Base-by-base conservation (phyloP, 2,113 vertebrate genomes). In the Nyctibius bracteatus region DNA sequence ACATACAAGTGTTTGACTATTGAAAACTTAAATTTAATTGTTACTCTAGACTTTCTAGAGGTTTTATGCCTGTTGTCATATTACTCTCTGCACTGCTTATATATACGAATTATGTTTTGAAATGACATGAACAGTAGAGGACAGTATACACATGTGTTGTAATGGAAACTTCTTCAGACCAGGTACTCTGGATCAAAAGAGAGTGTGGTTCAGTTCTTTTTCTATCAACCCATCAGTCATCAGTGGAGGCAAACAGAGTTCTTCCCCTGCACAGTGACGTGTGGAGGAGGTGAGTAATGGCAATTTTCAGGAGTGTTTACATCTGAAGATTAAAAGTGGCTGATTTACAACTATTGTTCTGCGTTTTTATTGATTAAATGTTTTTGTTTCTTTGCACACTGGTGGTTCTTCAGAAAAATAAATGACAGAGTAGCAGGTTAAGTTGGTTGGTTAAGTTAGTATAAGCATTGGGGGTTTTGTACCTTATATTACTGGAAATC, bases 121-220 rank as follows among this genome's bases (percentile, higher is more conserved):
- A 82, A 70, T 75, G 2, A 24, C 33, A n/a, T 47, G 35, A 75
- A 25, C 19, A 12, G 8, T 19, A 49, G 23, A 81, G 35, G 27
- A 15, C 6, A 16, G 14, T 39, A 47, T 86, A 58, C 46, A 66
- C 30, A 70, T n/a, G 19, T 54, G 17, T 94, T 75, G 54, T 95
- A 96, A 96, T n/a, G 43, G 52, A 87, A 95, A 74, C 97, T 94
- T 97, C 82, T 97, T 81, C 96, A 99, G 99, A 98, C 99, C 96
- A 99, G 98, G 97, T 99, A 98, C 66, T 98, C 96, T 3, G 98
- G 96, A 68, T 95, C 98, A 33, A 98, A 98, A 93, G 99, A 99
- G 95, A 99, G 98, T 3, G 90, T 98, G 81, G 97, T 99, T 88
- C 99, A 99, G 83, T 99, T 99, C 97, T 98, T 99, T 59, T 99